Evolutionary conservation across 2,113 vertebrate genomes (phyloP).

Genomic region (Hippocampus comes): DNA sequence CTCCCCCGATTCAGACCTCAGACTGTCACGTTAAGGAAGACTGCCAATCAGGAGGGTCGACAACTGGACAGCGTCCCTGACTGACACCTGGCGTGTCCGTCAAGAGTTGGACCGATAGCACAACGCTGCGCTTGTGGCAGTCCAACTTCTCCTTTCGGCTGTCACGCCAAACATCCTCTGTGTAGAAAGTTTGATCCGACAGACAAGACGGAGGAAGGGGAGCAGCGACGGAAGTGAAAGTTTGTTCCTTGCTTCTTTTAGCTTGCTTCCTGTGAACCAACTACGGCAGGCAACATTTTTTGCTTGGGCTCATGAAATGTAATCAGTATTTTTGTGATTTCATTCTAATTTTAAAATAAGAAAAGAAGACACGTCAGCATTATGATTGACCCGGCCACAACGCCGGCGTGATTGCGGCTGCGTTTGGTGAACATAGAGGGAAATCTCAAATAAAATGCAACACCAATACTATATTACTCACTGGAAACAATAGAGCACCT

Average conservation of each 20-base stretch:
- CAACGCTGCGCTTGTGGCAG: not conserved
- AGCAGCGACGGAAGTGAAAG: conserved; percentile 47
- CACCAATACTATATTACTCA: conserved; percentile 7
- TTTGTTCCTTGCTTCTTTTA: conserved; percentile 23
- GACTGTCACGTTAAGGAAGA: conserved; percentile 17
- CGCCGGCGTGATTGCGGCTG: conserved; percentile 1
- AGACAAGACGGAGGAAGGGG: conserved; percentile 39
- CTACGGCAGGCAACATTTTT: conserved; percentile 8
- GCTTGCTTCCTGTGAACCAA: not conserved
- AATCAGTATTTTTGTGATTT: not conserved
- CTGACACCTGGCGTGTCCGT: not conserved
- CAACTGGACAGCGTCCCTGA: not conserved
- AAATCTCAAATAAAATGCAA: conserved; percentile 1
- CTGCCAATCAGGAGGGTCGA: conserved; percentile 1
- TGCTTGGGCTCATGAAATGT: not conserved
- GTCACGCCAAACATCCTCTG: conserved; percentile 14
- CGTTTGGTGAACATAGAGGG: conserved; percentile 8
- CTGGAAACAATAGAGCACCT: conserved; percentile 16
- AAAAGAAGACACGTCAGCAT: not conserved
- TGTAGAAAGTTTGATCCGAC: conserved; percentile 27
- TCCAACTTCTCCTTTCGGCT: conserved; percentile 48
- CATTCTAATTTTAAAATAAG: not conserved
- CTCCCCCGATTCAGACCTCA: not conserved
- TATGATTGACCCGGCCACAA: not conserved
- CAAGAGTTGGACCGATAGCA: not conserved